Conservation (phyloP, 2,888 invertebrate genomes). For the Drosophila mulleri region DNA sequence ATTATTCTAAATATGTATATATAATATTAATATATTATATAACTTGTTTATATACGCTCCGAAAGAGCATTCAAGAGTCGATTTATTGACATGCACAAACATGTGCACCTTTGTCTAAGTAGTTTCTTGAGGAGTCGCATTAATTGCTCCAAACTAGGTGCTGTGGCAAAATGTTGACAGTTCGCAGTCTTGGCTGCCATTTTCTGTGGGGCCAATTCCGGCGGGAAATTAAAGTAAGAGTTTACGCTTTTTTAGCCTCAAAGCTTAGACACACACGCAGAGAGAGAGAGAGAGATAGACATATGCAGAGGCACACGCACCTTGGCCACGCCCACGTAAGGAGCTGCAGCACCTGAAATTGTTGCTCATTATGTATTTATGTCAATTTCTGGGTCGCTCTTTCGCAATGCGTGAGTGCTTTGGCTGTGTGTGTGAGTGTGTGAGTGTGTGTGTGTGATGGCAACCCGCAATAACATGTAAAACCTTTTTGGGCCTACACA, state of each 20-base stretch:
- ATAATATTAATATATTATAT: too few species aligned
- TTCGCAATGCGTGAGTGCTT: slow-evolving; percentile 22
- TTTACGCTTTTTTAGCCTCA: slow-evolving; percentile 73
- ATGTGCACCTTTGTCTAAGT: slow-evolving; percentile 24
- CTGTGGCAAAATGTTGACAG: slow-evolving; percentile 67
- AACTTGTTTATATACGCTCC: too few species aligned
- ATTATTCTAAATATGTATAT: too few species aligned
- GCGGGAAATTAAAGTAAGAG: slow-evolving; percentile 79
- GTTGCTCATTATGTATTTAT: slow-evolving; percentile 78
- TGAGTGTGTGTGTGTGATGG: slow-evolving; percentile 35
- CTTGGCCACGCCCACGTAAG: slow-evolving; percentile 47
- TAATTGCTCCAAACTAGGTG: slow-evolving; percentile 73
- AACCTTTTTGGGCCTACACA: slow-evolving; percentile 73
- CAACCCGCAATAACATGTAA: slow-evolving; percentile 74
- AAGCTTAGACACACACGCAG: slow-evolving; percentile 20
- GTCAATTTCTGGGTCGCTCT: slow-evolving; percentile 73
- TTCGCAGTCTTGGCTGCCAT: slow-evolving; percentile 50
- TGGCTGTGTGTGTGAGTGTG: slow-evolving; percentile 20
- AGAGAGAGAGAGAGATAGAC: slow-evolving; percentile 26
- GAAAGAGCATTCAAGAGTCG: not conserved
- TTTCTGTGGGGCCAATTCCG: slow-evolving; percentile 64
- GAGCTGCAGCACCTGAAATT: slow-evolving; percentile 60
- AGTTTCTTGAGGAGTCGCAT: slow-evolving; percentile 60
- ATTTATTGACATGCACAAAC: too few species aligned
- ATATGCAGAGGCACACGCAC: slow-evolving; percentile 46